phyloP scores from a whole-genome alignment of 2,113 vertebrate genomes.

The Oreochromis aureus region DNA sequence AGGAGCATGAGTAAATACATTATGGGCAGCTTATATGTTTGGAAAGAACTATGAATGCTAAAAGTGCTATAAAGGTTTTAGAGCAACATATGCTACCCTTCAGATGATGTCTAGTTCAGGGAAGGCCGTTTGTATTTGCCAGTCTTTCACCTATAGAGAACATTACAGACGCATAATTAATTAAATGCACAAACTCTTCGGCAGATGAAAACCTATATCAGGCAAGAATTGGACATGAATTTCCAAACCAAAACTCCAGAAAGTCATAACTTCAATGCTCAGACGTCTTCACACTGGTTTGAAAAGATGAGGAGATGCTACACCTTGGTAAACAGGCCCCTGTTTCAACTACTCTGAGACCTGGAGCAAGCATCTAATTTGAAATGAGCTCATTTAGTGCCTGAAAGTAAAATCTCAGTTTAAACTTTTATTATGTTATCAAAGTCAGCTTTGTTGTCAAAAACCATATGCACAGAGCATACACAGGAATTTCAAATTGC shows the following conservation, averaged over 20 bases:
- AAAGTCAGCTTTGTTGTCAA: background rate
- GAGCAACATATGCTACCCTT: background rate
- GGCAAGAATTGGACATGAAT: background rate
- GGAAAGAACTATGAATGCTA: background rate
- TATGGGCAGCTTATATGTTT: background rate
- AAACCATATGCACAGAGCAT: rapidly evolving
- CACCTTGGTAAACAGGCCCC: background rate
- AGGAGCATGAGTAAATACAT: rapidly evolving
- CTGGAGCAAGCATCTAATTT: background rate
- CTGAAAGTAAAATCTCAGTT: background rate
- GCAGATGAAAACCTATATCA: background rate
- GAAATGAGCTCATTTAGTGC: rapidly evolving
- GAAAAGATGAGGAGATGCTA: rapidly evolving
- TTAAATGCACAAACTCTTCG: background rate
- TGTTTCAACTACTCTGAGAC: background rate
- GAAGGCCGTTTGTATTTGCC: rapidly evolving
- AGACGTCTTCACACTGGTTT: background rate
- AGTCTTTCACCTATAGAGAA: background rate
- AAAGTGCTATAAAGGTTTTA: background rate
- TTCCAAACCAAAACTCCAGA: background rate
- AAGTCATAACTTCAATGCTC: background rate
- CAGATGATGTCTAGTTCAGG: background rate
- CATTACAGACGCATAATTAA: rapidly evolving
- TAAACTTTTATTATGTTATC: background rate
- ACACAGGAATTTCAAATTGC: background rate